Evolutionary conservation across 2,113 vertebrate species (phyloP).

Genomic region (Genyomyrus donnyi): DNA sequence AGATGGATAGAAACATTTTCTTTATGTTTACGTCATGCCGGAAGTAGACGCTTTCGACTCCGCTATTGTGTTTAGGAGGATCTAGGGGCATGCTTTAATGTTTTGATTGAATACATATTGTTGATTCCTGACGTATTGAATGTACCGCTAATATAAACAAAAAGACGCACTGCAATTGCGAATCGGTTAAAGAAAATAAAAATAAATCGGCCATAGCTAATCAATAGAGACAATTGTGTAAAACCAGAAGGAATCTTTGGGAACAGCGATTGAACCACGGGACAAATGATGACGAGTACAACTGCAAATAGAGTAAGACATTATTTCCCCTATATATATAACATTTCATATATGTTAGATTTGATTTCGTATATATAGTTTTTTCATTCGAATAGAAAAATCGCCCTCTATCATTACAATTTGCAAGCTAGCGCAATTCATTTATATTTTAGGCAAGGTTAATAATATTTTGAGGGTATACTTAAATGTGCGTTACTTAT

Average conservation of each 20-base stretch:
- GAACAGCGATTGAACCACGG: constrained; percentile 13
- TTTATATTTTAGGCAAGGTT: not conserved
- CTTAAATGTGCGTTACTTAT: not conserved
- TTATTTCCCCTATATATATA: constrained; percentile 3
- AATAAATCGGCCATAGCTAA: not conserved
- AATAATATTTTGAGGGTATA: not conserved
- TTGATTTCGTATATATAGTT: not conserved
- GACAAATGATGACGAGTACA: constrained; percentile 23
- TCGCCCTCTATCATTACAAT: not conserved
- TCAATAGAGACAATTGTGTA: constrained; percentile 1
- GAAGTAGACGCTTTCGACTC: constrained; percentile 17
- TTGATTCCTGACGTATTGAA: not conserved
- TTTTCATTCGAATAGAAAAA: not conserved
- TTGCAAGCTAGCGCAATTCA: not conserved
- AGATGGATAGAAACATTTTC: not conserved
- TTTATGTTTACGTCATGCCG: constrained; percentile 22
- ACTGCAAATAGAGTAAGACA: constrained; percentile 21
- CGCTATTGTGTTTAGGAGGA: constrained; percentile 13
- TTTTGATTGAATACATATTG: constrained; percentile 4
- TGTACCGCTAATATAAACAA: not conserved
- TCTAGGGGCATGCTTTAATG: constrained; percentile 3
- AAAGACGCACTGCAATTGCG: not conserved
- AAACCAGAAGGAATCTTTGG: constrained; percentile 10
- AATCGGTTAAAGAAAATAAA: not conserved
- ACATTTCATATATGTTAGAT: not conserved